Evolutionary conservation across 2,113 vertebrate species (phyloP).

Genomic region (Vulpes ferrilata): DNA sequence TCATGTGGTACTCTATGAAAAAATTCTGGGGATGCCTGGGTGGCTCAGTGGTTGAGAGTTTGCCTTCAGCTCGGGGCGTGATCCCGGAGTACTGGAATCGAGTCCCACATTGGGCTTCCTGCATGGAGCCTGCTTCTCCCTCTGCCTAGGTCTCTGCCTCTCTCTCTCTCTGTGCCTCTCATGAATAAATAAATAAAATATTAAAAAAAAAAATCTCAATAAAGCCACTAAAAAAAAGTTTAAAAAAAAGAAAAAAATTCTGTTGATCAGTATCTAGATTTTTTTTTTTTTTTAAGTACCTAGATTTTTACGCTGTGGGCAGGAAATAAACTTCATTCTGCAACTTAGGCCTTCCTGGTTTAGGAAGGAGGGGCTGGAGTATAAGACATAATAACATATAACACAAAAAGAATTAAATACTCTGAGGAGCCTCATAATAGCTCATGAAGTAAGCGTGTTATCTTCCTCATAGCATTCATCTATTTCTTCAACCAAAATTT

Average conservation of each 20-base stretch:
- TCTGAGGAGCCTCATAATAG: neutral
- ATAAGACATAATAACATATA: neutral
- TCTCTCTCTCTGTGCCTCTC: too few species aligned
- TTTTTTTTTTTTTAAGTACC: too few species aligned
- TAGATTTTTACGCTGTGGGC: neutral
- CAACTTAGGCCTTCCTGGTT: neutral
- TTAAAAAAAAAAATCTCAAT: too few species aligned
- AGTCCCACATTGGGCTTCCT: too few species aligned
- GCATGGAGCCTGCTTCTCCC: too few species aligned
- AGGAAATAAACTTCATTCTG: constrained; percentile 26
- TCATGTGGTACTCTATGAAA: neutral
- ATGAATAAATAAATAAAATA: too few species aligned
- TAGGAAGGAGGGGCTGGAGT: neutral
- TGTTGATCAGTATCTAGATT: neutral
- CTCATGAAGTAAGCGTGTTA: neutral
- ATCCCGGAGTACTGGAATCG: too few species aligned
- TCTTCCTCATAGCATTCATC: neutral
- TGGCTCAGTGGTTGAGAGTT: too few species aligned
- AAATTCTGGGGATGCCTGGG: neutral
- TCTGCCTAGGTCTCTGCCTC: too few species aligned
- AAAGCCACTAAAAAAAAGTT: too few species aligned
- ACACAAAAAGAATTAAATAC: neutral
- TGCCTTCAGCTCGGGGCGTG: too few species aligned
- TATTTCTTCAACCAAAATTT: constrained; percentile 19
- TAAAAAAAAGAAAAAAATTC: neutral